phyloP scores from a whole-genome alignment of 2,888 invertebrate species.

The Limnephilus auricula region DNA sequence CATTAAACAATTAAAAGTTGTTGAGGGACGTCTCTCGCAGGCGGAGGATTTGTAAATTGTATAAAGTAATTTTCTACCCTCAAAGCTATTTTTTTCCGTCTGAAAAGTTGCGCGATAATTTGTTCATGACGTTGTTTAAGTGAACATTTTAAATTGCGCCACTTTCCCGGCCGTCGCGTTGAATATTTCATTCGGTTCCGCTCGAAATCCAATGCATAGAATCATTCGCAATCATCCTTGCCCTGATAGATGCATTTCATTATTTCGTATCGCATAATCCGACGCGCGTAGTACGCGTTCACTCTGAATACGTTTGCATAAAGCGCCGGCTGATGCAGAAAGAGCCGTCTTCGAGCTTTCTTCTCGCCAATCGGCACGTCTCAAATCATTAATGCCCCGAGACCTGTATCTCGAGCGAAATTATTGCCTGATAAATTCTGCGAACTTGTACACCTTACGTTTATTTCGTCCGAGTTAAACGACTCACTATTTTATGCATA shows the following conservation, averaged over 20 bases:
- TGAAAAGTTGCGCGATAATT: background rate
- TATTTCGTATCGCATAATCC: background rate
- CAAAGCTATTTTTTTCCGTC: background rate
- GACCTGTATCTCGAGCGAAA: constrained; percentile 25
- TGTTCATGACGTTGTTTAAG: background rate
- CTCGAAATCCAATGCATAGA: constrained; percentile 33
- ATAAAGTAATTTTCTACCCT: background rate
- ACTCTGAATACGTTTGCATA: constrained; percentile 18
- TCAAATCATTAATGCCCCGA: constrained; percentile 16
- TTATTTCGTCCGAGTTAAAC: constrained; percentile 5
- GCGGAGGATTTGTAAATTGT: background rate
- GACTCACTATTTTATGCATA: background rate
- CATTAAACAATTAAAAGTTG: background rate
- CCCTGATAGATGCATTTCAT: background rate
- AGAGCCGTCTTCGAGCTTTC: constrained; percentile 5
- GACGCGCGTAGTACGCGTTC: background rate
- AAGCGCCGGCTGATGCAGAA: background rate
- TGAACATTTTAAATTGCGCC: background rate
- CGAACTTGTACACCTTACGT: background rate
- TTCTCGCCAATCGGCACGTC: background rate
- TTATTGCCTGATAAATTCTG: constrained; percentile 12
- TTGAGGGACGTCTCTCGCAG: background rate
- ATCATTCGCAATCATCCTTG: background rate
- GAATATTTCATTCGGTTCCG: constrained; percentile 8
- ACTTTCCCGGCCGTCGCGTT: background rate